Evolutionary conservation across 2,797 vertebrate genomes (phyloP), one percentile per base, ranked within the genome.

Genomic region (Parotocinclus haroldoi): DNA sequence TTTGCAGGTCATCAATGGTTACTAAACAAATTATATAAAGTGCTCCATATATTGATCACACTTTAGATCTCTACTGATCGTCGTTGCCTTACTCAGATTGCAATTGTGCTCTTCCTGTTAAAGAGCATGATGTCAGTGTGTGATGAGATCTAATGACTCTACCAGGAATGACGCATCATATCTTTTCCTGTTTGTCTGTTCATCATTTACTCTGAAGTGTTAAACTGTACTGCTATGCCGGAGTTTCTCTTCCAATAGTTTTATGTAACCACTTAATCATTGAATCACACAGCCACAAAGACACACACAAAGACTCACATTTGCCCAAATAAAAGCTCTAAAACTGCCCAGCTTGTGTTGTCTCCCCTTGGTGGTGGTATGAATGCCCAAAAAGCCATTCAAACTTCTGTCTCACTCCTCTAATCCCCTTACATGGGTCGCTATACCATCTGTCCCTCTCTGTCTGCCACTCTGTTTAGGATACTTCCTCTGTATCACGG

Each of bases 361-460:
- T 42, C 57, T 40, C 63, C 48, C 52, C 50, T 68, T 8, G 37
- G 53, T 58, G 40, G 63, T 68, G 66, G 63, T 73, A 64, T 56
- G 55, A 74, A 70, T 79, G 72, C 68, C 79, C 78, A 78, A 72
- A 66, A 76, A 76, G 60, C 76, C 76, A 78, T 76, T 76, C 76
- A 67, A 54, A 67, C 73, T 73, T 77, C 76, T 78, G 76, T 75
- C 78, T 51, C 66, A 68, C 45, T 70, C 66, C 44, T 56, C 54
- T 83, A 80, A 83, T 83, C 81, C 78, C 71, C 56, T 81, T 66
- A 78, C 56, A 79, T 58, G 76, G 77, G 57, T 71, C 70, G 66
- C 74, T 81, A 74, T 71, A 77, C 81, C 73, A 69, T 78, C 79
- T 79, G 76, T 71, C 73, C 60, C 45, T 70, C 70, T 51, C 63